Evolutionary conservation across 2,888 invertebrate species (phyloP).

Genomic region (Ariolimax columbianus): DNA sequence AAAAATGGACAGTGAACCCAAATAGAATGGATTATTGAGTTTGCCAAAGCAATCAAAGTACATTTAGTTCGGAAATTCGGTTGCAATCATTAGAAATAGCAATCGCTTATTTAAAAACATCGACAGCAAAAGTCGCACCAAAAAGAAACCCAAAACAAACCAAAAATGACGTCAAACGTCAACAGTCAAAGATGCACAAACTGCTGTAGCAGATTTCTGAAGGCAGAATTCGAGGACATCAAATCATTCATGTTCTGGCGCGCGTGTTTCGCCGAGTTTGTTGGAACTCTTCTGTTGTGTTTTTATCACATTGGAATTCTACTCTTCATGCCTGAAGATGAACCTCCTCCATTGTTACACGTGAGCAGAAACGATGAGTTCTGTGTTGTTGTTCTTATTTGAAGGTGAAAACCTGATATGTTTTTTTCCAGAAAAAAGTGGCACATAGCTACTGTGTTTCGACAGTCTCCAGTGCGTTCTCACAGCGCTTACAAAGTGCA

Average conservation of each 20-base stretch:
- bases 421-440: no score
- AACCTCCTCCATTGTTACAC: not conserved
- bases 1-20: no score
- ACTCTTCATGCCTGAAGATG: slow-evolving; percentile 26
- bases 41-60: no score
- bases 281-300: slow-evolving; percentile 62
- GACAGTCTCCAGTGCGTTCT: no score
- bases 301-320: slow-evolving; percentile 60
- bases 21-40: no score
- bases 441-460: no score
- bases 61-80: not conserved
- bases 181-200: not conserved
- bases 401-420: no score
- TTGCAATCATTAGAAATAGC: not conserved
- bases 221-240: slow-evolving; percentile 17
- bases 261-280: slow-evolving; percentile 63
- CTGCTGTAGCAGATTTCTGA: not conserved
- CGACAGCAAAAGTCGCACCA: not conserved
- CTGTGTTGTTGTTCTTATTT: no score
- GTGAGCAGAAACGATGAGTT: not conserved
- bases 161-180: not conserved
- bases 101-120: not conserved
- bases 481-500: no score
- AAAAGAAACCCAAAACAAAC: not conserved
- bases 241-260: slow-evolving; percentile 61